Evolutionary conservation across 2,113 vertebrate genomes (phyloP).

Genomic region (Cyanoliseus patagonus): DNA sequence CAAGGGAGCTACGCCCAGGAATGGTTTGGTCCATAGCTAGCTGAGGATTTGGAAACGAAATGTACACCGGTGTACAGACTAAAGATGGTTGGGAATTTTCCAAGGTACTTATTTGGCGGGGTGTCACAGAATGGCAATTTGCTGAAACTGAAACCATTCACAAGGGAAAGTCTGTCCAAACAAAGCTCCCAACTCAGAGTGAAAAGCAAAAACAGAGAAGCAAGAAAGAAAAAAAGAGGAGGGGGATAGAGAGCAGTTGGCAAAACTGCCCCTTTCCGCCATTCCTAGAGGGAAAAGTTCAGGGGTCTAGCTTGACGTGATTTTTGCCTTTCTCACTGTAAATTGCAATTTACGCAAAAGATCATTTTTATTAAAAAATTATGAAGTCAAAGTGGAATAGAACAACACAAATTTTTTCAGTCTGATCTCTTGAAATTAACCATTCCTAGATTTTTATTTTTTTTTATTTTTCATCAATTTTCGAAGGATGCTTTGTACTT

Average conservation of each 20-base stretch:
- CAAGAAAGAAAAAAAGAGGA: background rate
- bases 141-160: conserved; percentile 50
- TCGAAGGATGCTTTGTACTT: background rate
- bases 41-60: background rate
- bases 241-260: background rate
- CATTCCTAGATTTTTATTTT: background rate
- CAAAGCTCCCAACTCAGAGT: conserved; percentile 9
- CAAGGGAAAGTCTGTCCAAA: conserved; percentile 45
- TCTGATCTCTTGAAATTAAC: background rate
- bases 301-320: accelerated
- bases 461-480: background rate
- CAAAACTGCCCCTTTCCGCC: background rate
- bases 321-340: background rate
- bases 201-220: background rate
- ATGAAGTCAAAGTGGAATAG: background rate
- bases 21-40: background rate
- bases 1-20: background rate
- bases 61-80: background rate
- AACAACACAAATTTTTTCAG: background rate
- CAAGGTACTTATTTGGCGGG: conserved; percentile 16
- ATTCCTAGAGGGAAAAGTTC: background rate
- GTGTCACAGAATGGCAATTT: conserved; percentile 45
- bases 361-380: background rate
- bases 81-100: conserved; percentile 27
- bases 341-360: background rate